Conservation (phyloP, 2,113 vertebrate species). For the Zingel zingel region DNA sequence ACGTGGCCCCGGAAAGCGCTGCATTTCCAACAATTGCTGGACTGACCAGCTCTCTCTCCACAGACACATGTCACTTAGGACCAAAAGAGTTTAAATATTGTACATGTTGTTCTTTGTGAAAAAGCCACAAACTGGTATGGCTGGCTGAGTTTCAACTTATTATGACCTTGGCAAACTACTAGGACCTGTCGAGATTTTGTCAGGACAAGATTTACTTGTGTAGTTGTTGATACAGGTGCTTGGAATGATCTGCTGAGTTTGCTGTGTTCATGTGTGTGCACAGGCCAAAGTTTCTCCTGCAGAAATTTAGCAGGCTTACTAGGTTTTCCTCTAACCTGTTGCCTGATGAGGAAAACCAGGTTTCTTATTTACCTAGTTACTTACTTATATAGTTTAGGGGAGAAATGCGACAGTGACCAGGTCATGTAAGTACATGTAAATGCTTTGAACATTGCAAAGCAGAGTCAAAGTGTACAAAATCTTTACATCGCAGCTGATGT, state of each 20-base stretch:
- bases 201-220: slow-evolving; percentile 45
- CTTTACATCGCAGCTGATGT: neutral
- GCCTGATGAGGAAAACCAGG: neutral
- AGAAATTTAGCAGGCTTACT: slow-evolving; percentile 16
- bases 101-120: slow-evolving; percentile 14
- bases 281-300: slow-evolving; percentile 14
- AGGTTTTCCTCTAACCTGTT: neutral
- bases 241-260: slow-evolving; percentile 14
- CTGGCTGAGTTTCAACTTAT: slow-evolving; percentile 50
- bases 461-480: neutral
- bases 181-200: slow-evolving; percentile 27
- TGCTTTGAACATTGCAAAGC: neutral
- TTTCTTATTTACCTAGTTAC: slow-evolving; percentile 5
- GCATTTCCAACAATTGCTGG: neutral
- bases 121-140: slow-evolving; percentile 2
- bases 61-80: neutral
- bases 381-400: too few relatives aligned
- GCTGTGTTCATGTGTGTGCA: slow-evolving; percentile 12
- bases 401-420: neutral
- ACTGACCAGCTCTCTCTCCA: neutral
- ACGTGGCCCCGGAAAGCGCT: neutral
- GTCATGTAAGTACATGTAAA: neutral
- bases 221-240: slow-evolving; percentile 64
- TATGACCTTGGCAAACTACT: slow-evolving; percentile 53
- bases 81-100: slow-evolving; percentile 16